A percentile compares a stretch with the other conserved stretches of the same genome.
Conservation (phyloP, 2,113 vertebrate genomes). For the Alouatta palliata region DNA sequence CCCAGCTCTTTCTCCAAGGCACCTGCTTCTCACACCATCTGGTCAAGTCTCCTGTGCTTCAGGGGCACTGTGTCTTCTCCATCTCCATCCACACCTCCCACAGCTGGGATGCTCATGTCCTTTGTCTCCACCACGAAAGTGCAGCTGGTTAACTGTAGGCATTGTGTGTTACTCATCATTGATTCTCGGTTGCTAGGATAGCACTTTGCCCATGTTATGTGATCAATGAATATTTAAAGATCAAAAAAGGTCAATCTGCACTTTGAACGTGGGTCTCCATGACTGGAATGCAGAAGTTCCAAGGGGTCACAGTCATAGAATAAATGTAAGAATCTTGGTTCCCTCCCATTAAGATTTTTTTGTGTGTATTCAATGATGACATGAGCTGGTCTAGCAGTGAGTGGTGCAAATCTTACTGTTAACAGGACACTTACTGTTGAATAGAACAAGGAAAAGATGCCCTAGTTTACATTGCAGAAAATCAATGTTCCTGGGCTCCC, state of each 20-base stretch:
- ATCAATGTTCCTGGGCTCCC: fast-evolving
- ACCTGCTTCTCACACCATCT: background rate
- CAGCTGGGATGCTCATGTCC: fast-evolving
- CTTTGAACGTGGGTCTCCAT: fast-evolving
- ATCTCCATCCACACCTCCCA: fast-evolving
- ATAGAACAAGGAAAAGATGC: background rate
- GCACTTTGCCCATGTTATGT: fast-evolving
- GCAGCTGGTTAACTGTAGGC: fast-evolving
- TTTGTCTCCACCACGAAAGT: background rate
- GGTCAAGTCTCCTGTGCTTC: fast-evolving
- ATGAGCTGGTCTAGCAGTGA: fast-evolving
- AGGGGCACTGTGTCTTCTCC: fast-evolving
- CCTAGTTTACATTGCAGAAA: background rate
- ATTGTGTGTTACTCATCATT: fast-evolving
- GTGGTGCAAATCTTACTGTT: background rate
- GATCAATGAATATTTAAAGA: fast-evolving
- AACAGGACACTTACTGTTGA: background rate
- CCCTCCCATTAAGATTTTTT: background rate
- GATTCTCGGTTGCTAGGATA: no score
- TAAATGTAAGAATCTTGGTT: fast-evolving
- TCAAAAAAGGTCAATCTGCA: background rate
- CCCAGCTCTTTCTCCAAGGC: background rate
- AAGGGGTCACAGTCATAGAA: fast-evolving
- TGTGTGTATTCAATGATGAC: fast-evolving
- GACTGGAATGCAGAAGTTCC: background rate